phyloP scores from a whole-genome alignment of 2,113 vertebrate species.

The Sturnus vulgaris region DNA sequence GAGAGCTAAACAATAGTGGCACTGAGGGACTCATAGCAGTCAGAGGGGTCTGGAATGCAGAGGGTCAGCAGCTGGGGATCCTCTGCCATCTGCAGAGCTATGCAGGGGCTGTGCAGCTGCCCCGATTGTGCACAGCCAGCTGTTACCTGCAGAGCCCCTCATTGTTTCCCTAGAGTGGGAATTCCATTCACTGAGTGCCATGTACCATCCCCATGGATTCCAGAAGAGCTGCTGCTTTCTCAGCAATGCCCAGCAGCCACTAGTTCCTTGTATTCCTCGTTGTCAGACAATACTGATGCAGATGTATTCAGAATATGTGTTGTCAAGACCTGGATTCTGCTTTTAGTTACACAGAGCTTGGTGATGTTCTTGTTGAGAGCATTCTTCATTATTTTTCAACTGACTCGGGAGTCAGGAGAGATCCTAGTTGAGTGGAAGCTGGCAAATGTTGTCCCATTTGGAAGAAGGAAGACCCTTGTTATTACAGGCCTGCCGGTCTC shows the following conservation, averaged over 20 bases:
- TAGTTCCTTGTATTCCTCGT: neutral
- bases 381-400: neutral
- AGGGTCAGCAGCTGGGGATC: neutral
- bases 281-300: neutral
- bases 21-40: neutral
- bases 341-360: neutral
- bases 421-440: neutral
- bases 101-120: neutral
- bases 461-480: neutral
- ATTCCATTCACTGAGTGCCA: neutral
- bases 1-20: neutral
- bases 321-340: neutral
- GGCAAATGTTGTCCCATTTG: neutral
- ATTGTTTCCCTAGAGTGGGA: neutral
- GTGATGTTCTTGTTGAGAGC: rapidly evolving
- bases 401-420: neutral
- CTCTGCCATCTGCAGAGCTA: neutral
- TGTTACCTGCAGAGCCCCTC: neutral
- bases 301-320: neutral
- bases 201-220: rapidly evolving
- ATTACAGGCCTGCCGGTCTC: neutral
- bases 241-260: neutral
- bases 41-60: neutral
- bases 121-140: rapidly evolving
- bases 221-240: neutral